Base-by-base conservation (phyloP, 23 tunicate species). In the Botrylloides violaceus region DNA sequence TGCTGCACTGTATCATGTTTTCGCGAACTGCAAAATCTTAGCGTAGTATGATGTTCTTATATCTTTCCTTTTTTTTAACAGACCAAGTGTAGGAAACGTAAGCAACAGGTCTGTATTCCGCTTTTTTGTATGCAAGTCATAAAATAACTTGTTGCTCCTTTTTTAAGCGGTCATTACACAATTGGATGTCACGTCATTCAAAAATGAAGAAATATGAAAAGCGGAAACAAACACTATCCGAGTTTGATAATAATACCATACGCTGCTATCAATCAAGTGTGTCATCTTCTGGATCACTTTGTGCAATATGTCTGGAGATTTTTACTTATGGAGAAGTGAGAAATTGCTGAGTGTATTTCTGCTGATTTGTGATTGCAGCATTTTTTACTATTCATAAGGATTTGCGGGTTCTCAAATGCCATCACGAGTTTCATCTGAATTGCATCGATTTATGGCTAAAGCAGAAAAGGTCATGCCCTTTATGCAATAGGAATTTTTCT, bases 361-460 rank as follows among this genome's bases (percentile, higher is more conserved):
- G 15, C 9, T 43, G n/a, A n/a, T n/a, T n/a, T n/a, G n/a, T n/a
- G n/a, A n/a, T n/a, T n/a, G n/a, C n/a, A n/a, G n/a, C n/a, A n/a
- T n/a, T n/a, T n/a, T n/a, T n/a, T n/a, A n/a, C n/a, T n/a, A n/a
- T n/a, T n/a, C n/a, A n/a, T n/a, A n/a, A 82, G 88, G 88, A 76
- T 28, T 68, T 82, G 27, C 76, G 88, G 28, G 75, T 82, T 21
- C 57, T 82, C 19, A 80, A 79, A 19, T 82, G 74, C 58, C 74
- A 19, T 56, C 99, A 94, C 72, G 34, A 37, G 21, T 94, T 76
- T 57, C 99, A 94, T 58, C 73, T 77, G 58, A 66, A 58, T 20
- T 94, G 99, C 63, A 83, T 94, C 12, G 99, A 94, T 57, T 95
- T 94, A 5, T 94, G 99, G 99, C 53, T 94, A 24, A 47, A 62